Conservation (phyloP, 1,140 invertebrate species). For the Drosophila subobscura region DNA sequence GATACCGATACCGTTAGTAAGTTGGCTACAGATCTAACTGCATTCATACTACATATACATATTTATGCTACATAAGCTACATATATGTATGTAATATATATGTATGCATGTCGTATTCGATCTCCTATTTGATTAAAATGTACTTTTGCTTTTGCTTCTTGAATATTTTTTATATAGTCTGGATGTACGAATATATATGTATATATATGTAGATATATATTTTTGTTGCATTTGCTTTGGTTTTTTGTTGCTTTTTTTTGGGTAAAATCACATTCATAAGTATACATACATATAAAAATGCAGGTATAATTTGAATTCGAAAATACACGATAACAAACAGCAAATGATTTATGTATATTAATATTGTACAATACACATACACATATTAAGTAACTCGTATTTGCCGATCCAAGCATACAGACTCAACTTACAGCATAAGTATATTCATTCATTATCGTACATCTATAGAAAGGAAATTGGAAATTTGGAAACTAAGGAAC, state of each 20-base stretch:
- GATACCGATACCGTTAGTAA: conserved; percentile 22
- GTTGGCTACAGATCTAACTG: conserved; percentile 35
- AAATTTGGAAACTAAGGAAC: conserved; percentile 2
- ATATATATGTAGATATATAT: conserved; percentile 4
- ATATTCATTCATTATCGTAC: conserved; percentile 20
- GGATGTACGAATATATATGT: conserved; percentile 29
- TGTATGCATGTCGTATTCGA: conserved; percentile 15
- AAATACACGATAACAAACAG: conserved; percentile 76
- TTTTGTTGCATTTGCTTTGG: conserved; percentile 1
- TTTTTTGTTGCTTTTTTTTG: conserved; percentile 20
- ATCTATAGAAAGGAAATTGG: conserved; percentile 29
- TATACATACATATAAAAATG: conserved; percentile 55
- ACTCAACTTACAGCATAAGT: conserved; percentile 28
- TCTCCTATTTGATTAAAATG: conserved; percentile 29
- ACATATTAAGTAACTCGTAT: conserved; percentile 40
- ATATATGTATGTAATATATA: conserved; percentile 22
- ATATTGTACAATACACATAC: conserved; percentile 61
- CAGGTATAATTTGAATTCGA: conserved; percentile 71
- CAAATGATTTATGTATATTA: conserved; percentile 40
- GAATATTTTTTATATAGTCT: conserved; percentile 38
- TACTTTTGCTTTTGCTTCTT: conserved; percentile 30
- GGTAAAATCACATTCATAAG: conserved; percentile 59
- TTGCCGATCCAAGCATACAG: conserved; percentile 25
- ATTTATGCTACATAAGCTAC: conserved; percentile 36
- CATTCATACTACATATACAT: conserved; percentile 29